Evolutionary conservation across 2,888 invertebrate species (phyloP), one percentile per base, ranked within the genome.

Genomic region (Hecatera dysodea): DNA sequence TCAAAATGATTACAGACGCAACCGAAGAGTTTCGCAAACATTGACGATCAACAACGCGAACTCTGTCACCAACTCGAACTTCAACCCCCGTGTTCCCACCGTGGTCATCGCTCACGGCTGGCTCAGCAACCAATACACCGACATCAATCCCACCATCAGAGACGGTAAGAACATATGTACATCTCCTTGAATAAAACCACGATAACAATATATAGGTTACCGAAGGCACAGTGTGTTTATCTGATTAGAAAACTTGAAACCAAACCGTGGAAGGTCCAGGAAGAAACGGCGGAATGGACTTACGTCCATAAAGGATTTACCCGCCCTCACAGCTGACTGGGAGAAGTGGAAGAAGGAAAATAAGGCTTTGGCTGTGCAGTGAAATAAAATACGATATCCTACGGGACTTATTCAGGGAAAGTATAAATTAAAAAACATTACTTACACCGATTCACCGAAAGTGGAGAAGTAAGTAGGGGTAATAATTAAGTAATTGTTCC

Each of bases 51-150:
- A 90, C 73, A 78, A 93, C 56, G 88, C 73, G 0, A 62, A 80
- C 56, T 92, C 93, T 0, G 74, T 93, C 57, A 81, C 17, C 0
- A 71, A 66, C 56, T 93, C 93, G 0, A 89, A 93, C 81, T 93
- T 93, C 79, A 89, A 91, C 60, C 68, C 88, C 0, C 72, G 67
- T 17, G 63, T 79, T 0, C 88, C 89, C 0, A 93, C 91, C 0
- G 86, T 91, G 0, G 85, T 93, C 3, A 66, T 93, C 19, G 90
- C 72, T 29, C 93, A 94, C 67, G 94, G 94, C 2, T 93, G 94
- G 92, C 87, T 90, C 48, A 87, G 90, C 72, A 90, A 86, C 77
- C 88, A 82, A 50, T 33, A 87, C 53, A 88, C 89, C 4, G 83
- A 87, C 2, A 75, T 88, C 24, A 93, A 93, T 71, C 89, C 90